Evolutionary conservation across 2,888 invertebrate genomes (phyloP), one percentile per base, ranked within the genome.

Genomic region (Scaptomyza polygonia): DNA sequence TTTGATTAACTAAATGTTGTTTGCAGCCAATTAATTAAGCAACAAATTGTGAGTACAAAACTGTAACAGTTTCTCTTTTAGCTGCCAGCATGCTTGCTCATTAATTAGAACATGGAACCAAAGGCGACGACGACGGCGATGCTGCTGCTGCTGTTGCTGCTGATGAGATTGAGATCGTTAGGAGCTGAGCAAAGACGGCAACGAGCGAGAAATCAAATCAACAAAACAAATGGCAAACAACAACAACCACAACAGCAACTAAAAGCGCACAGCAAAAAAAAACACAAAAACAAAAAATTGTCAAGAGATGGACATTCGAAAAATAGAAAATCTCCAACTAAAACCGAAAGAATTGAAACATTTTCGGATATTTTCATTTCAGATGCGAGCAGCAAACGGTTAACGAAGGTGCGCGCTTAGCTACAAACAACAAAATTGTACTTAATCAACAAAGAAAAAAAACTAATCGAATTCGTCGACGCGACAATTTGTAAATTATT

Each of bases 371-470:
- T 86, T 83, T 83, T 86, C 88, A 89, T 82, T 88, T 88, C 80
- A 89, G 88, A 88, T 88, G 88, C 88, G 89, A 88, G 78, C 88
- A 86, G 86, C 88, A 79, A 89, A 89, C 88, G 88, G 87, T 86
- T 88, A 84, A 82, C 84, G 86, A 89, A 88, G 88, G 88, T 89
- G 88, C 88, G 79, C 82, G 81, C 78, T 74, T 68, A 56, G 57
- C 69, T 39, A 70, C 18, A 72, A 49, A 71, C 62, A 49, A 74
- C 39, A 65, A 62, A 68, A 52, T 54, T 54, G 16, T 32, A 47
- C 74, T 69, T 40, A 64, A 53, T 32, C 52, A 55, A 18, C 52
- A 29, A 16, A 39, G 16, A 40, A 32, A n/a, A 18, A 0, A 18
- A 58, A 29, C 57, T 53, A 52, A 58, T 27, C 58, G 29, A 68